Evolutionary conservation across 1,140 invertebrate genomes (phyloP).

Genomic region (Meteorus sp.): DNA sequence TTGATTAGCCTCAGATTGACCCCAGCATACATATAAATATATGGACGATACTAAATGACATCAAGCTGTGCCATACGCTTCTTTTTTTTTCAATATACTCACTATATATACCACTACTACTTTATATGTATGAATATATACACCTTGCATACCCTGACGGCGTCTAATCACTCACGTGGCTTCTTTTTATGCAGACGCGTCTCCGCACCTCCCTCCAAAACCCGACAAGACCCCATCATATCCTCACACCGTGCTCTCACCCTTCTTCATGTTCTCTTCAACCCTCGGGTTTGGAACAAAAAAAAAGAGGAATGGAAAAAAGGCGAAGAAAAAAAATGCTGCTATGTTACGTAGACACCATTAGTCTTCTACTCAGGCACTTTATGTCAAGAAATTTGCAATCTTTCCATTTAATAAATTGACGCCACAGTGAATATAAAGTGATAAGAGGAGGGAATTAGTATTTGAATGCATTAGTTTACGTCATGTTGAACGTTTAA

Average conservation of each 20-base stretch:
- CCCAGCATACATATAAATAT: constrained; percentile 36
- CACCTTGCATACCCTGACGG: constrained; percentile 29
- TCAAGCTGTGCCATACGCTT: constrained; percentile 21
- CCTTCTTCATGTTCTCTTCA: constrained; percentile 15
- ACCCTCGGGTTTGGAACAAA: not conserved
- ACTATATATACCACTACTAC: not conserved
- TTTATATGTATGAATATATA: constrained; percentile 11
- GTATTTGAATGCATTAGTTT: constrained; percentile 56
- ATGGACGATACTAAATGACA: too few relatives aligned
- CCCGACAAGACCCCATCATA: constrained; percentile 20
- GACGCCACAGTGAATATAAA: too few relatives aligned
- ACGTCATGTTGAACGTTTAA: constrained; percentile 15
- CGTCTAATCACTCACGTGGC: constrained; percentile 54
- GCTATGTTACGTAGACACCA: constrained; percentile 36
- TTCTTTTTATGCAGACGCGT: constrained; percentile 48
- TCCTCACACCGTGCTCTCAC: constrained; percentile 23
- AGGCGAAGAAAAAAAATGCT: too few relatives aligned
- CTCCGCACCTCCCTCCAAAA: constrained; percentile 20
- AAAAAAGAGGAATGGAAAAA: too few relatives aligned
- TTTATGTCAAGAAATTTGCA: constrained; percentile 60
- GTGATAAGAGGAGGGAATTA: constrained; percentile 39
- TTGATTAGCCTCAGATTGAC: constrained; percentile 62
- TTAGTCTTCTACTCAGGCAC: constrained; percentile 56
- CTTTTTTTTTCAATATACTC: too few relatives aligned
- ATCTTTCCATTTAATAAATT: constrained; percentile 62